Evolutionary conservation across 1,140 invertebrate genomes (phyloP).

Genomic region (Teleogryllus occipitalis): DNA sequence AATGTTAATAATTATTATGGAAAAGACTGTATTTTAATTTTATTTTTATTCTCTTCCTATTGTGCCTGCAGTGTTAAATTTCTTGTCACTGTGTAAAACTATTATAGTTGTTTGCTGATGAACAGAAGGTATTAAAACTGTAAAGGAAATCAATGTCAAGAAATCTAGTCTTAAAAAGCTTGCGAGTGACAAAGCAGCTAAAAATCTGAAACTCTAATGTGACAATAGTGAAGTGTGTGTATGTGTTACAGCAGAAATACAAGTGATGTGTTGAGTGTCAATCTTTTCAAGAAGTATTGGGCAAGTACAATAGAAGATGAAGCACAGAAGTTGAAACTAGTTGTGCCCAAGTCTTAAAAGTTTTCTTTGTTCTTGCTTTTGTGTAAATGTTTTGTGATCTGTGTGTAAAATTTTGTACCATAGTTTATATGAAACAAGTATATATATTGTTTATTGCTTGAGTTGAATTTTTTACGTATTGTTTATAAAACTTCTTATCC

Average conservation of each 20-base stretch:
- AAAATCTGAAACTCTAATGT: background rate
- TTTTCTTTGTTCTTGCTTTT: conserved; percentile 3
- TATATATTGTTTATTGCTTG: conserved; percentile 42
- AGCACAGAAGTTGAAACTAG: background rate
- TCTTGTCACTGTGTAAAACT: background rate
- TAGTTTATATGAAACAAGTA: conserved; percentile 47
- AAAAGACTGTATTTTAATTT: background rate
- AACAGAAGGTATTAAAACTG: background rate
- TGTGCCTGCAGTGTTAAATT: background rate
- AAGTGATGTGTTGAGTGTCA: background rate
- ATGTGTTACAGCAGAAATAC: background rate
- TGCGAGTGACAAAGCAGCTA: conserved; percentile 9
- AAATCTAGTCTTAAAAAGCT: conserved; percentile 16
- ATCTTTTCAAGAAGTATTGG: background rate
- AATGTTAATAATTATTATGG: background rate
- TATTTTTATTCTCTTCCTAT: conserved; percentile 2
- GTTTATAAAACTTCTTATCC: too few species aligned
- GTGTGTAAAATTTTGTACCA: conserved; percentile 40
- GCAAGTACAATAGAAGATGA: background rate
- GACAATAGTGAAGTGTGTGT: background rate
- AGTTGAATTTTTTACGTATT: conserved; percentile 22
- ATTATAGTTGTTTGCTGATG: background rate
- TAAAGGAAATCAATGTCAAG: conserved; percentile 13
- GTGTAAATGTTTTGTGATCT: conserved; percentile 24
- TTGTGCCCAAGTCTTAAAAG: conserved; percentile 10